A percentile compares a stretch with the other conserved stretches of the same genome.
These are phyloP conservation scores for Orchesella flavescens DNA, from an alignment of 2,888 invertebrate species.

Conservation along the genomic window DNA sequence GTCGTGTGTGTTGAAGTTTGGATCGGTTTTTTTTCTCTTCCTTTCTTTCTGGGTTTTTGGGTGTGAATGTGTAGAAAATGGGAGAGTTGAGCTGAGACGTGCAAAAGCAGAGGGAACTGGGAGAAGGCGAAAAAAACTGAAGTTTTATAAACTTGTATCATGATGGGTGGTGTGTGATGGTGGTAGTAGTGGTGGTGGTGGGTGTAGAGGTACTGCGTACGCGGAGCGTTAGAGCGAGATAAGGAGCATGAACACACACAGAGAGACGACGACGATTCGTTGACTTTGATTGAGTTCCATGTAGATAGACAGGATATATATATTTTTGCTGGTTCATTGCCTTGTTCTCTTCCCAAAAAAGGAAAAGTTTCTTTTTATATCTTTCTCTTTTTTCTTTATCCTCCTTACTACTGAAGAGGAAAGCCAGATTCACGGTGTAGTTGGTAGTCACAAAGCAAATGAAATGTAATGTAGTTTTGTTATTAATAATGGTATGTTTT, in stretches of 20 bases:
- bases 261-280: constrained; percentile 35
- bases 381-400: too few relatives aligned
- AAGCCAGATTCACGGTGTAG: too few relatives aligned
- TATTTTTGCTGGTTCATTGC: constrained; percentile 40
- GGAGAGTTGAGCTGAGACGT: background rate
- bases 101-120: background rate
- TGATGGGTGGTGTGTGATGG: background rate
- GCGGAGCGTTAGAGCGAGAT: constrained; percentile 18
- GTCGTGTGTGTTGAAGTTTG: too few relatives aligned
- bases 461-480: too few relatives aligned
- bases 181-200: background rate
- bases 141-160: constrained; percentile 6
- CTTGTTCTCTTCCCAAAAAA: constrained; percentile 13
- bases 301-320: constrained; percentile 27
- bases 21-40: too few relatives aligned
- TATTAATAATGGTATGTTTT: too few relatives aligned
- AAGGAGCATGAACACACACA: constrained; percentile 14
- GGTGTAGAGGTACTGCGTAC: background rate
- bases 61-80: background rate
- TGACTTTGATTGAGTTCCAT: constrained; percentile 69
- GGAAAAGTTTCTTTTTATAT: constrained; percentile 12
- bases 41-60: too few relatives aligned
- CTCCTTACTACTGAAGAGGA: too few relatives aligned
- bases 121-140: background rate
- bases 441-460: too few relatives aligned